These are phyloP conservation scores for Meteorus colon DNA, from an alignment of 2,888 invertebrate genomes.

Conservation along the genomic window DNA sequence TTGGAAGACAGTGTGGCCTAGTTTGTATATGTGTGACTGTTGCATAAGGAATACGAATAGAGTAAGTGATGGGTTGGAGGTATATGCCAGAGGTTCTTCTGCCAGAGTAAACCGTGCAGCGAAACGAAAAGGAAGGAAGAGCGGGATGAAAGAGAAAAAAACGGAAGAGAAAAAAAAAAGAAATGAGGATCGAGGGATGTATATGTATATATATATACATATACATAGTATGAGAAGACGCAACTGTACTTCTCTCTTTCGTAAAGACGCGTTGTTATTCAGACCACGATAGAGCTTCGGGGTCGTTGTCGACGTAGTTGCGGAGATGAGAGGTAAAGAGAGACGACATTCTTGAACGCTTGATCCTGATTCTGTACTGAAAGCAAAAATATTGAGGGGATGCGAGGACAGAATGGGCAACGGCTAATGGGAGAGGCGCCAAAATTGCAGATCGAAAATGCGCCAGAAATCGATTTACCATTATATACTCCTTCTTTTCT, in stretches of 20 bases:
- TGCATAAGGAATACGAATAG: conserved; percentile 60
- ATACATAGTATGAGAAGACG: not conserved
- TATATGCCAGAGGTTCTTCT: conserved; percentile 33
- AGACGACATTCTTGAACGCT: conserved; percentile 20
- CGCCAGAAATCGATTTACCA: conserved; percentile 57
- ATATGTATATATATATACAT: not conserved
- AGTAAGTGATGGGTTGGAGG: conserved; percentile 22
- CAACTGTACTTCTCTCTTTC: conserved; percentile 37
- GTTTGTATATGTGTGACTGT: conserved; percentile 15
- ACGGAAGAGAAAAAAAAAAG: not conserved
- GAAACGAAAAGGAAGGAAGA: conserved; percentile 46
- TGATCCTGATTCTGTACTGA: conserved; percentile 20
- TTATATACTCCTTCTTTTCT: conserved; percentile 39
- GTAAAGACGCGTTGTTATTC: conserved; percentile 51
- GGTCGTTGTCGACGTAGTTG: conserved; percentile 15
- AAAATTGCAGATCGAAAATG: conserved; percentile 47
- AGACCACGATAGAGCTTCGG: conserved; percentile 46
- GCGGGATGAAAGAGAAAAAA: conserved; percentile 18
- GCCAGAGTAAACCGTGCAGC: conserved; percentile 24
- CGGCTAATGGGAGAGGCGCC: conserved; percentile 33
- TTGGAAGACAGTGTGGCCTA: conserved; percentile 28
- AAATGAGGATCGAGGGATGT: conserved; percentile 6
- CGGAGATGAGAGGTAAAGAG: too few relatives aligned
- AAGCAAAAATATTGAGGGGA: conserved; percentile 8
- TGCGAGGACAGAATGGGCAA: conserved; percentile 20